Percentiles rank a stretch among this genome's conserved stretches.
phyloP scores from a whole-genome alignment of 2,113 vertebrate genomes.

The Zosterops borbonicus region DNA sequence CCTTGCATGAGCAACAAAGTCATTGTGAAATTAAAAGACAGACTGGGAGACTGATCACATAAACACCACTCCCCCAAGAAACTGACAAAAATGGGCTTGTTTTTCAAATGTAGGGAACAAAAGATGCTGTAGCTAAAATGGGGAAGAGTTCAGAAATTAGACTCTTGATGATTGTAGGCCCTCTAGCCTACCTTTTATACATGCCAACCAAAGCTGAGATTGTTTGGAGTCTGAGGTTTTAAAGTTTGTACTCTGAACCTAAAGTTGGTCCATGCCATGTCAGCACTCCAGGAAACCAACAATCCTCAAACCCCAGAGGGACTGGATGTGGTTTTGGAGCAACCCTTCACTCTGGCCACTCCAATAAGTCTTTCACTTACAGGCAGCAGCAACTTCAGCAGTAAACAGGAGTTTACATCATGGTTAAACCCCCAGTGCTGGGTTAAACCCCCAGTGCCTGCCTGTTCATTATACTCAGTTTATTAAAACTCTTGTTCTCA shows the following conservation, averaged over 20 bases:
- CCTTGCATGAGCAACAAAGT: background rate
- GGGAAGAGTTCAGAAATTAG: background rate
- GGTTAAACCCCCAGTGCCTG: background rate
- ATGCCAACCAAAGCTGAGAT: background rate
- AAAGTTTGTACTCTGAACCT: background rate
- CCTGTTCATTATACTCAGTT: background rate
- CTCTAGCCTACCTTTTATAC: background rate
- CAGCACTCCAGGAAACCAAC: constrained; percentile 40
- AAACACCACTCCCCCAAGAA: background rate
- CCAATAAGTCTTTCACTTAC: constrained; percentile 1
- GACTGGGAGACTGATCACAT: background rate
- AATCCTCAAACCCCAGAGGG: constrained; percentile 12
- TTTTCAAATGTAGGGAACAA: background rate
- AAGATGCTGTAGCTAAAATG: background rate
- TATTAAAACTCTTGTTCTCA: background rate
- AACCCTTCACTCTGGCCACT: background rate
- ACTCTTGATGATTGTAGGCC: background rate
- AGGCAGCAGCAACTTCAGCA: background rate
- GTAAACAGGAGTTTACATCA: background rate
- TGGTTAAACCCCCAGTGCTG: background rate
- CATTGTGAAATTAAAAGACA: background rate
- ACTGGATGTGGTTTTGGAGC: background rate
- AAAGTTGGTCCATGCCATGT: background rate
- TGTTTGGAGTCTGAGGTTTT: background rate
- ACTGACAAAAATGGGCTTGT: background rate